Conservation (phyloP, 2,888 invertebrate species). For the Mylabris sibirica region DNA sequence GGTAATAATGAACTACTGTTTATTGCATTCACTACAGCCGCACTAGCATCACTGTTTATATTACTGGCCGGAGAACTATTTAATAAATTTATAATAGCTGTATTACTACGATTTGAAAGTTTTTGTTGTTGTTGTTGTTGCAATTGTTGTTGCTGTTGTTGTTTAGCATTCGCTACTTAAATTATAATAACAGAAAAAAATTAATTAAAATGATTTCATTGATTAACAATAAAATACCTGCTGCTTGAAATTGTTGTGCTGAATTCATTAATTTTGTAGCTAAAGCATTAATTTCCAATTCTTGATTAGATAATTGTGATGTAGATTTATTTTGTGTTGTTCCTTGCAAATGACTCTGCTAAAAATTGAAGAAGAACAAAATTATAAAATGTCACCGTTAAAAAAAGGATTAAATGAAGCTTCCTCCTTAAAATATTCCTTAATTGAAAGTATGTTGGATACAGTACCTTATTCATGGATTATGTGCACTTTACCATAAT, state of each 20-base stretch:
- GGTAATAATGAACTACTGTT: conserved; percentile 56
- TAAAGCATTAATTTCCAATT: conserved; percentile 77
- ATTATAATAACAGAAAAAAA: conserved; percentile 13
- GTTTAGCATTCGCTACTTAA: conserved; percentile 54
- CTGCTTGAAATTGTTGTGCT: conserved; percentile 79
- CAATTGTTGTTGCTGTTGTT: conserved; percentile 45
- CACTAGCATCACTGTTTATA: conserved; percentile 67
- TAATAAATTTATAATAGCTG: conserved; percentile 78
- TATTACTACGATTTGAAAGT: conserved; percentile 67
- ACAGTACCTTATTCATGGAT: too few relatives aligned
- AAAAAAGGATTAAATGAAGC: neutral
- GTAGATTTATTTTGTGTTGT: conserved; percentile 37
- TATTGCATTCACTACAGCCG: conserved; percentile 63
- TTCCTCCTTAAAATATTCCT: neutral
- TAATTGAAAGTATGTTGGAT: neutral
- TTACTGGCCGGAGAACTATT: conserved; percentile 78
- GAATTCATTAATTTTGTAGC: conserved; percentile 84
- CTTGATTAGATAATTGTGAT: conserved; percentile 53
- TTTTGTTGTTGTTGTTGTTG: conserved; percentile 49
- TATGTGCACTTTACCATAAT: too few relatives aligned
- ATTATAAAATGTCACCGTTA: conserved; percentile 19
- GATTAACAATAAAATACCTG: conserved; percentile 54
- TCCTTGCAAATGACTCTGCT: conserved; percentile 49
- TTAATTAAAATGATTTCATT: neutral
- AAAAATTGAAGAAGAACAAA: conserved; percentile 23